These are phyloP conservation scores for Dipodomys ordii DNA, from an alignment of 2,113 vertebrate genomes.

Conservation along the genomic window DNA sequence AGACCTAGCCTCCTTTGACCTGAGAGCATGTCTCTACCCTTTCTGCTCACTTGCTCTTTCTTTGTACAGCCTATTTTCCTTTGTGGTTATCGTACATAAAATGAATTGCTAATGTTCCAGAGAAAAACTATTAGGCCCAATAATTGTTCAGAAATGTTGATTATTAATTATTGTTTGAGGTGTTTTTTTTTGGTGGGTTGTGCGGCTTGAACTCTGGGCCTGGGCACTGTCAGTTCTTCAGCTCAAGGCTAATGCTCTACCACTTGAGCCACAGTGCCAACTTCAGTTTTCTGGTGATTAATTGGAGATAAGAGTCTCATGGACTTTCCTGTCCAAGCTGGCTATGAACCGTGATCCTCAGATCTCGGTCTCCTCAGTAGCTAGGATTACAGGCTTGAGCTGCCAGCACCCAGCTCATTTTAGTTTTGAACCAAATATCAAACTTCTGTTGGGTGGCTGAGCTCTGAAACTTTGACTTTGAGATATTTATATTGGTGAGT, in stretches of 20 bases:
- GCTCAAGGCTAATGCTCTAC: no score
- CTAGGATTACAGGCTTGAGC: no score
- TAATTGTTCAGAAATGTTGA: neutral
- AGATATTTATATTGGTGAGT: neutral
- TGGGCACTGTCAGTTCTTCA: no score
- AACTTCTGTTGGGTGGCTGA: neutral
- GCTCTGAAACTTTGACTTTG: neutral
- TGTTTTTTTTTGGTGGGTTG: no score
- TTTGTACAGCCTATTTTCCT: neutral
- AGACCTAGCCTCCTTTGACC: neutral
- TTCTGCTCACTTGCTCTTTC: neutral
- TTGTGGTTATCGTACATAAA: neutral
- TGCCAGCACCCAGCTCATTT: neutral
- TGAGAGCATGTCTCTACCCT: neutral
- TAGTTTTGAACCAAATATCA: neutral
- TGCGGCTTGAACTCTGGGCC: no score
- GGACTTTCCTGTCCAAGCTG: no score
- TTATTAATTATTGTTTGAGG: neutral
- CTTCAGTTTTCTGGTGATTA: no score
- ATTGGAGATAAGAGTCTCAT: no score
- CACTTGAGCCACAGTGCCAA: no score
- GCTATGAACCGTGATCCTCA: no score
- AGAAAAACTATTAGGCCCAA: neutral
- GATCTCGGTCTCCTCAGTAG: no score
- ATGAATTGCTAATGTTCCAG: neutral